A percentile compares a stretch with the other conserved stretches of the same genome.
Conservation (phyloP, 2,113 vertebrate genomes). For the Periophthalmus modestus region DNA sequence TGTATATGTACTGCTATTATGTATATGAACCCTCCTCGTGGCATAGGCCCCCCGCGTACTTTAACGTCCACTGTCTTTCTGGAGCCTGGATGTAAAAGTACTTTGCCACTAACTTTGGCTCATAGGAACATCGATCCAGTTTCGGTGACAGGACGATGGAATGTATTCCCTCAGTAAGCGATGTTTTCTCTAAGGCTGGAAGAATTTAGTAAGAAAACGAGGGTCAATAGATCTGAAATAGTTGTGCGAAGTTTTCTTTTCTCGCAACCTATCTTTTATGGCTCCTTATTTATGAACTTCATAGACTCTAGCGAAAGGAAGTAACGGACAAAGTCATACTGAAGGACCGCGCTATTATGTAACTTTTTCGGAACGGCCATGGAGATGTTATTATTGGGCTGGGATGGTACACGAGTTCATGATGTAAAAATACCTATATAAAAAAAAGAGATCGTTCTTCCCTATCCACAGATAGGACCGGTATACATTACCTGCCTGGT, state of each 20-base stretch:
- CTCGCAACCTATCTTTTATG: not conserved
- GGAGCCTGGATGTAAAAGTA: constrained; percentile 38
- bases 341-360: too few species aligned
- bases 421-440: too few species aligned
- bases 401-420: too few species aligned
- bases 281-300: constrained; percentile 3
- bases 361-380: too few species aligned
- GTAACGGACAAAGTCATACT: too few species aligned
- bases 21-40: constrained; percentile 41
- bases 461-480: too few species aligned
- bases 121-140: constrained; percentile 37
- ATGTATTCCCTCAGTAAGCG: constrained; percentile 21
- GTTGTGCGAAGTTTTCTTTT: constrained; percentile 12
- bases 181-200: constrained; percentile 28
- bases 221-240: constrained; percentile 37
- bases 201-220: constrained; percentile 31
- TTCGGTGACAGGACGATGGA: constrained; percentile 29
- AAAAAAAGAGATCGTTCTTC: too few species aligned
- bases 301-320: too few species aligned
- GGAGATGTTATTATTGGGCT: too few species aligned
- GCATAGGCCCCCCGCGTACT: constrained; percentile 17
- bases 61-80: constrained; percentile 21
- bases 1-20: constrained; percentile 56
- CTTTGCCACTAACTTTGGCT: constrained; percentile 25
- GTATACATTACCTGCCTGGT: too few species aligned